Percentiles rank a stretch among this genome's conserved stretches.
Conservation (phyloP, 1,140 invertebrate genomes). For the Drosophila auraria region DNA sequence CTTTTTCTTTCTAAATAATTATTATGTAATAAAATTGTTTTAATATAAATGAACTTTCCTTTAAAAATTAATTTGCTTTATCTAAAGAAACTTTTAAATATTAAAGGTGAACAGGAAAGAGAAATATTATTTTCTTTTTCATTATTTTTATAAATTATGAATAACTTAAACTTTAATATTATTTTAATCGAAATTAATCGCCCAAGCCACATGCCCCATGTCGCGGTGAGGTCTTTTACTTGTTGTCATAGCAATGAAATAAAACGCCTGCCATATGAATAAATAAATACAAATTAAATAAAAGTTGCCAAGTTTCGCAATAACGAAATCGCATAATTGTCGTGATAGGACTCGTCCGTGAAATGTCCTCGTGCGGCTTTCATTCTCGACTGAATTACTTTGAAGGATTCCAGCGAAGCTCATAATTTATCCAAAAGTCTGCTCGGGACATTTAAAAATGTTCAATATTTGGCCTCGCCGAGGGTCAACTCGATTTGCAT, state of each 20-base stretch:
- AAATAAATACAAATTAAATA: slow-evolving; percentile 77
- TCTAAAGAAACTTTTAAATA: no score
- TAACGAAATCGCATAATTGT: slow-evolving; percentile 62
- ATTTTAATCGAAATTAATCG: neutral
- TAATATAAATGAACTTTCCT: no score
- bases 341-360: slow-evolving; percentile 20
- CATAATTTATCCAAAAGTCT: slow-evolving; percentile 61
- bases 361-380: neutral
- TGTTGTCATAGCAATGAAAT: slow-evolving; percentile 51
- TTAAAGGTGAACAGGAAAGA: no score
- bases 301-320: slow-evolving; percentile 58
- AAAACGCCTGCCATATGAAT: slow-evolving; percentile 70
- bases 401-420: slow-evolving; percentile 18
- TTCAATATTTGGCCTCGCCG: slow-evolving; percentile 29
- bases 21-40: no score
- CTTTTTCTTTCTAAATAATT: no score
- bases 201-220: neutral
- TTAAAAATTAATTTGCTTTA: no score
- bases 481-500: slow-evolving; percentile 64
- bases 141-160: no score
- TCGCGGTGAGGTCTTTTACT: slow-evolving; percentile 16
- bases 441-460: slow-evolving; percentile 62
- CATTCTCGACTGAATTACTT: slow-evolving; percentile 9
- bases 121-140: no score
- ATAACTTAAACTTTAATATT: neutral